Evolutionary conservation across 2,113 vertebrate species (phyloP).

Genomic region (Pedetes capensis): DNA sequence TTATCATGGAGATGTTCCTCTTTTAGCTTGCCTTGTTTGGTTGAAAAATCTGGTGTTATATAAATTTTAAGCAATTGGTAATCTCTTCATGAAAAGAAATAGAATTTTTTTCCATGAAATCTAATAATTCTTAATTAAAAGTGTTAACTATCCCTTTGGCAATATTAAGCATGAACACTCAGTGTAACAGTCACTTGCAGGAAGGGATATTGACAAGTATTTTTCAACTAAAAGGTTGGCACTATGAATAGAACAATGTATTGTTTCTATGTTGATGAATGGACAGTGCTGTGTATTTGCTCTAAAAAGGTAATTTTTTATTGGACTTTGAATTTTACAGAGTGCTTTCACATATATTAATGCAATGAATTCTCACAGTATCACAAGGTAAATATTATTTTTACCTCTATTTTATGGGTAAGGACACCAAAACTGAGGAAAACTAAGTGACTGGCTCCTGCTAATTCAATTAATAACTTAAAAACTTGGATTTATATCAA

Average conservation of each 20-base stretch:
- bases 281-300: not conserved
- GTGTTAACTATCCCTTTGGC: not conserved
- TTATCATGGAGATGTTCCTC: not conserved
- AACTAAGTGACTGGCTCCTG: not conserved
- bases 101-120: slow-evolving; percentile 5
- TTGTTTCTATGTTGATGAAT: slow-evolving; percentile 40
- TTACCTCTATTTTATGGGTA: slow-evolving; percentile 45
- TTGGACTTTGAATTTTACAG: slow-evolving; percentile 30
- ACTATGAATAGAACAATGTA: not conserved
- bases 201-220: not conserved
- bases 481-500: slow-evolving; percentile 24
- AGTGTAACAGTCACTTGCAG: not conserved
- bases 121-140: slow-evolving; percentile 25
- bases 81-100: not conserved
- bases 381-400: not conserved
- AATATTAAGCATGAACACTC: not conserved
- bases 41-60: slow-evolving; percentile 1
- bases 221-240: not conserved
- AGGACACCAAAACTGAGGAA: slow-evolving; percentile 28
- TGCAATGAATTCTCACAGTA: not conserved
- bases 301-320: slow-evolving; percentile 43
- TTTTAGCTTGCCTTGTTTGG: not conserved
- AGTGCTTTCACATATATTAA: slow-evolving; percentile 30
- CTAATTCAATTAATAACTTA: slow-evolving; percentile 49
- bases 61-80: not conserved